Evolutionary conservation across 2,797 vertebrate genomes (phyloP).

Genomic region (Hemitrygon akajei): DNA sequence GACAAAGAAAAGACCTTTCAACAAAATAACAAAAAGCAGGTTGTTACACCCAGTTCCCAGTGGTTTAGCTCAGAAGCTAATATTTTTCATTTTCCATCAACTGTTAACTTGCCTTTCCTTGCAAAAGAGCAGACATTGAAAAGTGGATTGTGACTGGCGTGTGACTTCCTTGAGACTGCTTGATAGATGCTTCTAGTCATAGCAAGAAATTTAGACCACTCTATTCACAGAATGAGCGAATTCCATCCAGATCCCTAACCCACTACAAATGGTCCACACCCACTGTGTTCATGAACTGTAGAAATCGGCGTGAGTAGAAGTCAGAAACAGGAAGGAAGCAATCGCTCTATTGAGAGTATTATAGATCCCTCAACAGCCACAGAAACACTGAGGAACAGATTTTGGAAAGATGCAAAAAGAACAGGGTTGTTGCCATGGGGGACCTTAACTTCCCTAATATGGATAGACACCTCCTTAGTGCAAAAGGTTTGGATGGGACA

Average conservation of each 20-base stretch:
- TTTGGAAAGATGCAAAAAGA: no score
- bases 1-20: not conserved
- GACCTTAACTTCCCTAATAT: no score
- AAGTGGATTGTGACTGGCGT: not conserved
- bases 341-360: no score
- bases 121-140: not conserved
- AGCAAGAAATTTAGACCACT: not conserved
- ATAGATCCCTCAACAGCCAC: no score
- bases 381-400: no score
- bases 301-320: no score
- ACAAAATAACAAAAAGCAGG: not conserved
- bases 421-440: no score
- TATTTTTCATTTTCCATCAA: not conserved
- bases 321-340: no score
- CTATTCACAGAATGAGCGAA: not conserved
- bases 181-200: not conserved
- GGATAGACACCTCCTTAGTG: no score
- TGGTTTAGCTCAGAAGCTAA: not conserved
- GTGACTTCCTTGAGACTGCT: not conserved
- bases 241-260: not conserved
- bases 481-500: no score
- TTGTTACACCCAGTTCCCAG: no score
- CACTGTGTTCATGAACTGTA: not conserved
- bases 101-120: not conserved
- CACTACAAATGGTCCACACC: not conserved